Evolutionary conservation across 2,888 invertebrate genomes (phyloP), one percentile per base, ranked within the genome.

Genomic region (Noctua fimbriata): DNA sequence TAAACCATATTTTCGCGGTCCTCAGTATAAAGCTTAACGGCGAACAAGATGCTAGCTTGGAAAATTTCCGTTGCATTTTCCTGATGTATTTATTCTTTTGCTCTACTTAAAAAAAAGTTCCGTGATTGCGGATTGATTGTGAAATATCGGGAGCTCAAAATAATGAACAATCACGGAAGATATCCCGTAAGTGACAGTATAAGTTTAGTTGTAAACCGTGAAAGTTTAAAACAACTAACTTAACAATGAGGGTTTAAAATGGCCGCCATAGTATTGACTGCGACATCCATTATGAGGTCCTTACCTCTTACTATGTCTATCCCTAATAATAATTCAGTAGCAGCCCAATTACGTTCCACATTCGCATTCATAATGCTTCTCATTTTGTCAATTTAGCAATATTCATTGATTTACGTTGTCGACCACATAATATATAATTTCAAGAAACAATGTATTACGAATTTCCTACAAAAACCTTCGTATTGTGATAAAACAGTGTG

Each of bases 1-100:
- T 72, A 78, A 73, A 83, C 58, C 70, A 76, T 67, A 70, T 73
- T 75, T 75, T 76, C 16, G 24, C 18, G 41, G 63, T 49, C 14
- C 55, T 76, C 28, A 84, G 63, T 47, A 41, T 63, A 41, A 52
- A 44, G 58, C 36, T 74, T 73, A 52, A 71, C 66, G 55, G 24
- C 14, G 28, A 44, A n/a, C 21, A n/a, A 52, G 41, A 21, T 67
- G 65, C 9, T 66, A n/a, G n/a, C 24, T 73, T 32, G 0, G 5
- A 49, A 12, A 18, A 49, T 21, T 16, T 55, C 36, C 18, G 7
- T 24, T 74, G 3, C 5, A 63, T 41, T 74, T 55, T 21, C 7
- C 14, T 66, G 16, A n/a, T 44, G 7, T 66, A n/a, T n/a, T n/a
- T 18, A 18, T 9, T 18, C 3, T 10, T 21, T 36, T 65, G 10